phyloP scores from a whole-genome alignment of 2,797 vertebrate genomes.

The Bovichtus variegatus region DNA sequence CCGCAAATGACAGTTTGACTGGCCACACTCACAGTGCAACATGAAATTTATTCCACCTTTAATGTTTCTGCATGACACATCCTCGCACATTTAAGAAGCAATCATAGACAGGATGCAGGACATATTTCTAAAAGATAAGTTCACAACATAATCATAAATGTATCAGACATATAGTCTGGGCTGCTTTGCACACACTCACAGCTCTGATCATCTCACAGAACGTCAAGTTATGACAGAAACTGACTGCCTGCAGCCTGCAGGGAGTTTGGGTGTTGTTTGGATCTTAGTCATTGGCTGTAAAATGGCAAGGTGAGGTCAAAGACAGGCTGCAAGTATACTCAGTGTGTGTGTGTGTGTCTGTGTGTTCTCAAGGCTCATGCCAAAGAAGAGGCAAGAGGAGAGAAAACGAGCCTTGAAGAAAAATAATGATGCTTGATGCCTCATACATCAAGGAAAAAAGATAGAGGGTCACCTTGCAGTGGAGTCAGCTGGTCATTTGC shows the following conservation, averaged over 20 bases:
- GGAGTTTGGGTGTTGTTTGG: conserved; percentile 66
- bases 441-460: conserved; percentile 69
- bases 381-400: conserved; percentile 51
- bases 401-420: conserved; percentile 71
- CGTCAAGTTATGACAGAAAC: conserved; percentile 30
- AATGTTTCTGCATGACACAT: conserved; percentile 11
- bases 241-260: conserved; percentile 45
- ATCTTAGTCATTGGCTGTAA: conserved; percentile 56
- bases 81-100: conserved; percentile 17
- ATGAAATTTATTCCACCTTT: conserved; percentile 27
- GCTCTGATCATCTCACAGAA: conserved; percentile 16
- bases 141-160: conserved; percentile 15
- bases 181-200: conserved; percentile 8
- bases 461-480: conserved; percentile 73
- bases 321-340: conserved; percentile 56
- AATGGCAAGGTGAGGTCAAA: conserved; percentile 80
- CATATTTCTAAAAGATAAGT: conserved; percentile 4
- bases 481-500: conserved; percentile 67
- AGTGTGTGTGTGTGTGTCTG: conserved; percentile 30
- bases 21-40: conserved; percentile 20
- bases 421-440: conserved; percentile 72
- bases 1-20: conserved; percentile 58
- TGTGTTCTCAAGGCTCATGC: conserved; percentile 60
- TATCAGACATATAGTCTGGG: background rate
- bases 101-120: background rate